phyloP scores from a whole-genome alignment of 2,797 vertebrate genomes.

The Tenualosa ilisha region DNA sequence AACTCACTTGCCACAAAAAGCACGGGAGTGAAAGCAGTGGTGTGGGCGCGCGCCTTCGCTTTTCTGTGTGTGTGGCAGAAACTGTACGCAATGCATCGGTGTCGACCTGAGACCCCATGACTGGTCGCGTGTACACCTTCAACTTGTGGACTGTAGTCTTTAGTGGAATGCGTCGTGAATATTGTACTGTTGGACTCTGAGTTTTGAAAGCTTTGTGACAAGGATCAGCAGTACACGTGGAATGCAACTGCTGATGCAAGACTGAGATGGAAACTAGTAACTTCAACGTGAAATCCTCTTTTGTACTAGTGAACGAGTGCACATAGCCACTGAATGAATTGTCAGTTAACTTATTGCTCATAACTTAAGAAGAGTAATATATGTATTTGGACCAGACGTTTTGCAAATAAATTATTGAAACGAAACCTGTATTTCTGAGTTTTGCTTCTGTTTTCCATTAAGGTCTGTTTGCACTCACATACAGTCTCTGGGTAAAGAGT shows the following conservation, averaged over 20 bases:
- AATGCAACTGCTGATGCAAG: constrained; percentile 41
- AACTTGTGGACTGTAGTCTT: constrained; percentile 12
- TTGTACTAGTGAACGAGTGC: not conserved
- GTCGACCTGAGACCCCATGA: not conserved
- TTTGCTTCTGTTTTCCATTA: not conserved
- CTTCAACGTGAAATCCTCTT: constrained; percentile 20
- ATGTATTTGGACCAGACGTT: constrained; percentile 46
- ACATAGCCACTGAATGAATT: constrained; percentile 38
- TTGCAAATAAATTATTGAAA: constrained; percentile 68
- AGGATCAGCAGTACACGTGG: constrained; percentile 32
- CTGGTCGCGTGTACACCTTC: constrained; percentile 5
- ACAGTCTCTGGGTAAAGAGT: not conserved
- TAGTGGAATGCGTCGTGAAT: not conserved
- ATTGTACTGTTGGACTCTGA: constrained; percentile 12
- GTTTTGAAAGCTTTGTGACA: constrained; percentile 16
- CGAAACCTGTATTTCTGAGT: constrained; percentile 24
- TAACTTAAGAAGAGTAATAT: constrained; percentile 62
- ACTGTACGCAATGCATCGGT: constrained; percentile 36
- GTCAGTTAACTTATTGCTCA: constrained; percentile 48
- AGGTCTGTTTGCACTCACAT: constrained; percentile 30
- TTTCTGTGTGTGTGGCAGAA: constrained; percentile 19
- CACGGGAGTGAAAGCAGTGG: not conserved
- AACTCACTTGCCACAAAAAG: constrained; percentile 25
- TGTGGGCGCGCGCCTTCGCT: constrained; percentile 18
- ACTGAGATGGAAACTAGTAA: not conserved